These are phyloP conservation scores for Scelioninae gen. 1 DNA, from an alignment of 2,888 invertebrate genomes.

Conservation along the genomic window DNA sequence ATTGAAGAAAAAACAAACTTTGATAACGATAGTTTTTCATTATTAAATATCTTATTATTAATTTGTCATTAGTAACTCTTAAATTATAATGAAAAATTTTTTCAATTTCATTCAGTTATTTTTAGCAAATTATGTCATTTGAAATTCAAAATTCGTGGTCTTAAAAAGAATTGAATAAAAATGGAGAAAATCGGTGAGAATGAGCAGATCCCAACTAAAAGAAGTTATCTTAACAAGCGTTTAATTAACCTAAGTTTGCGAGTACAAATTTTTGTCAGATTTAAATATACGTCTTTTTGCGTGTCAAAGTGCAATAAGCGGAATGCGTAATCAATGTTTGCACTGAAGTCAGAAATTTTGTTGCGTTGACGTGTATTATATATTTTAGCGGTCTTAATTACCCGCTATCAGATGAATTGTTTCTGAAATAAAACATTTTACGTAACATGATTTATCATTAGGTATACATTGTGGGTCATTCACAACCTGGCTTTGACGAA, in stretches of 20 bases:
- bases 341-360: conserved; percentile 53
- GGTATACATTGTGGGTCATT: conserved; percentile 96
- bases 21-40: no score
- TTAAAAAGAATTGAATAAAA: no score
- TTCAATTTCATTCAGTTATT: no score
- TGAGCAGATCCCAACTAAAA: no score
- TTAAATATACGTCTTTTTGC: conserved; percentile 55
- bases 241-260: conserved; percentile 45
- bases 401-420: conserved; percentile 47
- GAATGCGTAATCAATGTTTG: conserved; percentile 66
- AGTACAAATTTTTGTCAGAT: conserved; percentile 53
- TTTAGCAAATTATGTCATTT: no score
- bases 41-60: no score
- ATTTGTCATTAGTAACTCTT: no score
- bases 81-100: no score
- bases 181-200: no score
- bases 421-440: conserved; percentile 55
- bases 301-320: conserved; percentile 51
- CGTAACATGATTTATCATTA: conserved; percentile 81
- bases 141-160: no score
- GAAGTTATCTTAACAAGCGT: conserved; percentile 42
- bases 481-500: conserved; percentile 94
- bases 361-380: conserved; percentile 60
- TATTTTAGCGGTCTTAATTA: conserved; percentile 63
- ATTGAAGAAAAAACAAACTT: no score